These are phyloP conservation scores for Agonopterix alstromeriana DNA, from an alignment of 2,888 invertebrate genomes.

Conservation along the genomic window DNA sequence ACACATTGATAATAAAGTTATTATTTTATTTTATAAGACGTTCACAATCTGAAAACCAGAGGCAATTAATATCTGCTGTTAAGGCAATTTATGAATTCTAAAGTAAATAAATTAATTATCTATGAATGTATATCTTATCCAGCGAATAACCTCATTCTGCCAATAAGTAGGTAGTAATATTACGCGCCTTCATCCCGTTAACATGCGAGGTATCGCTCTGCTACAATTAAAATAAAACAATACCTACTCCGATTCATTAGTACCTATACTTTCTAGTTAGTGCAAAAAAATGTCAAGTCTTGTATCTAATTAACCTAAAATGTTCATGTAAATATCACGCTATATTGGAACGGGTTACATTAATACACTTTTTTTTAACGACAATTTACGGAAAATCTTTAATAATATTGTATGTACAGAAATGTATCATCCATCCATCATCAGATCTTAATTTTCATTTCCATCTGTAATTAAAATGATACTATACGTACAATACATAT, in stretches of 20 bases:
- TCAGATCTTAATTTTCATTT: conserved; percentile 3
- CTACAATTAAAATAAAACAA: conserved; percentile 32
- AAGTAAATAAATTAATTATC: conserved; percentile 66
- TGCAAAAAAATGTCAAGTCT: conserved; percentile 41
- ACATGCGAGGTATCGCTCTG: conserved; percentile 32
- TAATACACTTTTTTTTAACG: too few relatives aligned
- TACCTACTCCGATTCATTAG: conserved; percentile 30
- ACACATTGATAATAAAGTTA: conserved; percentile 45
- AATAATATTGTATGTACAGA: conserved; percentile 7
- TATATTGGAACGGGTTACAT: conserved; percentile 2
- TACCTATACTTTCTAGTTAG: conserved; percentile 36
- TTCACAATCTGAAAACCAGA: conserved; percentile 59
- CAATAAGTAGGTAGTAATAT: conserved; percentile 39
- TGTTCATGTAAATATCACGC: conserved; percentile 35
- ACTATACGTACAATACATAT: background rate
- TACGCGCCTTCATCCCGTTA: conserved; percentile 6
- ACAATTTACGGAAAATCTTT: background rate
- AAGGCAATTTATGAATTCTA: conserved; percentile 64
- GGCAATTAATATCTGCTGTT: conserved; percentile 62
- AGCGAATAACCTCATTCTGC: conserved; percentile 43
- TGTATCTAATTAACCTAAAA: conserved; percentile 46
- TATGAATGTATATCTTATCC: conserved; percentile 42
- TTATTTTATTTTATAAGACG: conserved; percentile 70
- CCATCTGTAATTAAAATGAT: background rate
- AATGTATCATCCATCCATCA: background rate